A percentile compares a stretch with the other conserved stretches of the same genome.
Conservation (phyloP, 2,113 vertebrate species). For the Nerophis lumbriciformis region DNA sequence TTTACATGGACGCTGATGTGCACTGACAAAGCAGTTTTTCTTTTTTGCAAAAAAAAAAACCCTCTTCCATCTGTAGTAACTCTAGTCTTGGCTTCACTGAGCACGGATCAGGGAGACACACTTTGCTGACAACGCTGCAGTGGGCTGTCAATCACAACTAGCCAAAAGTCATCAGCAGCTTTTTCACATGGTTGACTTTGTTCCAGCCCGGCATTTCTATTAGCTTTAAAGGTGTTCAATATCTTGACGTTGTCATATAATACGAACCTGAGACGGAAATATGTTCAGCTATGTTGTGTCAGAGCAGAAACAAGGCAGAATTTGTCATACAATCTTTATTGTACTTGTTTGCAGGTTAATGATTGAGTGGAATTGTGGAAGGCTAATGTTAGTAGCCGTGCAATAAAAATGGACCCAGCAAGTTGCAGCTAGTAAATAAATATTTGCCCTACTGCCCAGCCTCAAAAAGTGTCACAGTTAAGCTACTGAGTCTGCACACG, state of each 20-base stretch:
- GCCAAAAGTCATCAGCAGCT: slow-evolving; percentile 21
- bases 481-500: too few relatives aligned
- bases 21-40: slow-evolving; percentile 13
- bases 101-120: slow-evolving; percentile 30
- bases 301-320: too few relatives aligned
- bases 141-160: slow-evolving; percentile 12
- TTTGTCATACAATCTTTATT: too few relatives aligned
- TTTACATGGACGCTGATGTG: neutral
- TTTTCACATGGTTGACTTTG: slow-evolving; percentile 20
- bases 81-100: slow-evolving; percentile 21
- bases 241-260: neutral
- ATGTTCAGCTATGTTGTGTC: too few relatives aligned
- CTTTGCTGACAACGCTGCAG: slow-evolving; percentile 31
- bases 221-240: neutral
- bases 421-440: neutral
- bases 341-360: too few relatives aligned
- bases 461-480: too few relatives aligned
- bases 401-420: neutral
- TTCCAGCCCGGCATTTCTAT: slow-evolving; percentile 1
- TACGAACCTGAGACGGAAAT: neutral
- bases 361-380: too few relatives aligned
- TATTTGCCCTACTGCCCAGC: too few relatives aligned
- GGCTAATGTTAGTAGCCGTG: neutral
- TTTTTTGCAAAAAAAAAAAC: neutral
- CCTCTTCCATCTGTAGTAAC: slow-evolving; percentile 16